Percentiles rank a stretch among this genome's conserved stretches.
Conservation (phyloP, 2,888 invertebrate species). For the Drosophila borealis region DNA sequence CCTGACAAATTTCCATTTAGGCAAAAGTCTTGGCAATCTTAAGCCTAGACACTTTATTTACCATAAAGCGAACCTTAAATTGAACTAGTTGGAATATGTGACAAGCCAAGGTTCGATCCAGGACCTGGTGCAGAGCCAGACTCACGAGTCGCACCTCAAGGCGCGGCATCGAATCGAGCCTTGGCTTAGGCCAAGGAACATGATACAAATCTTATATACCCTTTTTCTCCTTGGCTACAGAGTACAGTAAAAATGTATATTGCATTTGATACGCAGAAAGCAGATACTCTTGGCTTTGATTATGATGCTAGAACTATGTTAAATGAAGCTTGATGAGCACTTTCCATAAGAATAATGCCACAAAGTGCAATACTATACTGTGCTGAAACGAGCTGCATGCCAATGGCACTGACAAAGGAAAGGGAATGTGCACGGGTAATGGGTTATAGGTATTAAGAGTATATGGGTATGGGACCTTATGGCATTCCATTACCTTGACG, state of each 20-base stretch:
- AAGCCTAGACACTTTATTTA: no score
- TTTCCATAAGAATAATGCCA: constrained; percentile 32
- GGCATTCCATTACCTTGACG: constrained; percentile 56
- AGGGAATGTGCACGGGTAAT: neutral
- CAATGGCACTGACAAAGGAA: neutral
- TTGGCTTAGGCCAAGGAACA: no score
- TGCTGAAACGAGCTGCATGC: constrained; percentile 10
- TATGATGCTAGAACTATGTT: constrained; percentile 39
- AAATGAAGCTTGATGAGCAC: constrained; percentile 45
- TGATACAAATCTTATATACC: neutral
- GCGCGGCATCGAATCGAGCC: no score
- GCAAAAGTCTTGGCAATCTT: no score
- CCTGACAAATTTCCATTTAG: no score
- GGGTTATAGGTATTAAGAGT: neutral
- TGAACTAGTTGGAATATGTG: no score
- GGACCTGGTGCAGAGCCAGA: no score
- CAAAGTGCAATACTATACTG: constrained; percentile 35
- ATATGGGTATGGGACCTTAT: constrained; percentile 3
- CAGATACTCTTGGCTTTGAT: constrained; percentile 19
- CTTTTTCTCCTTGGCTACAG: neutral
- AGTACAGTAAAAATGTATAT: neutral
- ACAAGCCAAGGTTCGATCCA: no score
- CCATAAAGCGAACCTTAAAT: no score
- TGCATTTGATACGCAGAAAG: neutral
- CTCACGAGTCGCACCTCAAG: no score